phyloP scores from a whole-genome alignment of 2,888 invertebrate species.

The Aquatica leii region DNA sequence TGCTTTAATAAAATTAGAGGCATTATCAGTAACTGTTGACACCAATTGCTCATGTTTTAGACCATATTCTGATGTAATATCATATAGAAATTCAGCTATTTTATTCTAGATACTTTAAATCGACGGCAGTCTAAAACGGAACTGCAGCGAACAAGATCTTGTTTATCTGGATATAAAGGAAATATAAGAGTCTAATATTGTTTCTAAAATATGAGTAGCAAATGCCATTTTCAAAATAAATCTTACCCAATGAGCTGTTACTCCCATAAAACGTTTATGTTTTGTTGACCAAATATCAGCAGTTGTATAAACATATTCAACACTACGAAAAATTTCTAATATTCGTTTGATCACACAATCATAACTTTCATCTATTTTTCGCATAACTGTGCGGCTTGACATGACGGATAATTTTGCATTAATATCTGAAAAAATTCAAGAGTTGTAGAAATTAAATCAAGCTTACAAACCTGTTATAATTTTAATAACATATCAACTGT shows the following conservation, averaged over 20 bases:
- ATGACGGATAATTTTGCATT: not conserved
- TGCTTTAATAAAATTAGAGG: not conserved
- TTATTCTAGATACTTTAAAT: slow-evolving; percentile 3
- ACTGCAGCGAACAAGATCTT: slow-evolving; percentile 1
- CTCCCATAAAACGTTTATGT: too few relatives aligned
- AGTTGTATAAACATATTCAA: too few relatives aligned
- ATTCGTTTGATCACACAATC: too few relatives aligned
- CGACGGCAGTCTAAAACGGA: not conserved
- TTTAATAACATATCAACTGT: not conserved
- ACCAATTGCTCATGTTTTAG: not conserved
- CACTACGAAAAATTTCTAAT: not conserved
- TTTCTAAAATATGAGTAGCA: slow-evolving; percentile 1
- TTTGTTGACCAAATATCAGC: too few relatives aligned
- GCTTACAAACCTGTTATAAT: too few relatives aligned
- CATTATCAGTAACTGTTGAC: slow-evolving; percentile 2
- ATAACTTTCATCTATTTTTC: slow-evolving; percentile 2
- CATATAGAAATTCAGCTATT: not conserved
- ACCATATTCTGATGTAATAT: not conserved
- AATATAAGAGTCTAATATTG: not conserved
- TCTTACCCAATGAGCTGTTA: too few relatives aligned
- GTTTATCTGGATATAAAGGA: not conserved
- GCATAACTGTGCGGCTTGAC: not conserved
- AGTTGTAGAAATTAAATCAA: too few relatives aligned
- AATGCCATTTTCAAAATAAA: not conserved
- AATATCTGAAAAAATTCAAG: not conserved